Percentiles rank a stretch among this genome's conserved stretches.
Conservation (phyloP, 1,140 invertebrate genomes). For the Drosophila sp. region DNA sequence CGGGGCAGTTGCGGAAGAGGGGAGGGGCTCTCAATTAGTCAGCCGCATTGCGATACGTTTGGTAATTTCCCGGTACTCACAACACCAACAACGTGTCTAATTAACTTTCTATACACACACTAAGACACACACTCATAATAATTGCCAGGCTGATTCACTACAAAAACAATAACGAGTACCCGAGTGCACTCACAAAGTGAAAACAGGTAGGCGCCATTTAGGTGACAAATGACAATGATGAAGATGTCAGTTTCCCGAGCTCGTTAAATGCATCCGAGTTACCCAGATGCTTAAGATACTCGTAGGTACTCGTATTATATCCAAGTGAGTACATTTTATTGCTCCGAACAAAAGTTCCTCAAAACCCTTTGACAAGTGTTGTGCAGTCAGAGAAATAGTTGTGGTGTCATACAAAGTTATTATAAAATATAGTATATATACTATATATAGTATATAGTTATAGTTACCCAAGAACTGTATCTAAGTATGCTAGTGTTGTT, state of each 20-base stretch:
- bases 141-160: constrained; percentile 43
- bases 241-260: constrained; percentile 20
- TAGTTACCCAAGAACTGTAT: too few relatives aligned
- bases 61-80: constrained; percentile 45
- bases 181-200: constrained; percentile 6
- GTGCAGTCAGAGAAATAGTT: constrained; percentile 20
- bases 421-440: too few relatives aligned
- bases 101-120: constrained; percentile 25
- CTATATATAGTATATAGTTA: too few relatives aligned
- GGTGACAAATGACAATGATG: constrained; percentile 22
- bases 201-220: constrained; percentile 33
- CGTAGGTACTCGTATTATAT: constrained; percentile 1
- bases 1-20: too few relatives aligned
- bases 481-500: too few relatives aligned
- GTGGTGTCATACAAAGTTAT: not conserved
- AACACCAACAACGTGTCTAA: constrained; percentile 40
- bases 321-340: constrained; percentile 18
- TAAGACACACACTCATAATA: constrained; percentile 8
- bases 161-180: constrained; percentile 9
- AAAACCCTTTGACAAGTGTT: constrained; percentile 13
- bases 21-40: constrained; percentile 27
- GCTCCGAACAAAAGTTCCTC: not conserved
- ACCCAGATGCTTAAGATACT: not conserved
- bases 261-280: constrained; percentile 31
- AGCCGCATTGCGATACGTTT: constrained; percentile 45